A percentile compares a stretch with the other conserved stretches of the same genome.
Conservation (phyloP, 2,888 invertebrate species). For the Eilema caniola region DNA sequence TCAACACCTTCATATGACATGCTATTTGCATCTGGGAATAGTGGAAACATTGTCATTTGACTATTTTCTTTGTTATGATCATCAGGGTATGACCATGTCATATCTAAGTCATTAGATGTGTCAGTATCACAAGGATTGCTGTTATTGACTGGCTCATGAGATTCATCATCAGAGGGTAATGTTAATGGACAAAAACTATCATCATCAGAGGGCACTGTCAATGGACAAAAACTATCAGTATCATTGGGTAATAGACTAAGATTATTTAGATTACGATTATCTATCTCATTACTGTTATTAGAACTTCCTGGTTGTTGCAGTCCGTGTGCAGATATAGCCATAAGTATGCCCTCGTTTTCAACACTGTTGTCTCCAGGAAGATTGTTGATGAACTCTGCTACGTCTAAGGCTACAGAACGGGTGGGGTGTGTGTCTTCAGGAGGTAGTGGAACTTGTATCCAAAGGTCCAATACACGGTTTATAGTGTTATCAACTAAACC, state of each 20-base stretch:
- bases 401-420: constrained; percentile 73
- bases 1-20: constrained; percentile 61
- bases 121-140: constrained; percentile 50
- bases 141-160: constrained; percentile 40
- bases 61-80: constrained; percentile 45
- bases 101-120: constrained; percentile 57
- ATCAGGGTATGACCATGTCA: constrained; percentile 62
- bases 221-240: constrained; percentile 14
- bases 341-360: constrained; percentile 90
- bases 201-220: constrained; percentile 19
- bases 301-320: constrained; percentile 80
- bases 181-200: constrained; percentile 28
- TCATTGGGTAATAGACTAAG: not conserved
- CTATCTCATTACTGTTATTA: constrained; percentile 47
- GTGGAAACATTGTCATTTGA: constrained; percentile 55
- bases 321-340: constrained; percentile 92
- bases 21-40: constrained; percentile 61
- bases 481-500: constrained; percentile 90
- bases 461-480: constrained; percentile 89
- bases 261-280: not conserved
- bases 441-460: constrained; percentile 82
- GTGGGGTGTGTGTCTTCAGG: constrained; percentile 68
- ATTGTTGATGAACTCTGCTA: constrained; percentile 85
- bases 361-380: constrained; percentile 86
- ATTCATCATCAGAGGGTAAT: constrained; percentile 62